Evolutionary conservation across 2,888 invertebrate species (phyloP).

Genomic region (Thymelicus acteon): DNA sequence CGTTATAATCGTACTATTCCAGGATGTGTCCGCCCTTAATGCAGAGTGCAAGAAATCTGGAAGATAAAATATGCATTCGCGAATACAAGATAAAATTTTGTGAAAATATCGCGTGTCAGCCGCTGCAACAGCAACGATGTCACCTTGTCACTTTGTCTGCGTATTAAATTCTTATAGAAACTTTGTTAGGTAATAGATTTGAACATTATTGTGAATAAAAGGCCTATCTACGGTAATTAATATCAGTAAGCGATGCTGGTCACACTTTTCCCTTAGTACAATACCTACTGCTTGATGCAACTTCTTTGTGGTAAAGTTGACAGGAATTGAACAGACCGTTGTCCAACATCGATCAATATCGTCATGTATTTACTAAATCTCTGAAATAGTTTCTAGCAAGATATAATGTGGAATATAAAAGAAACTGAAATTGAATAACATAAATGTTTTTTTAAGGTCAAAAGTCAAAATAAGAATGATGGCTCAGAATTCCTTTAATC

Average conservation of each 20-base stretch:
- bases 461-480: too few relatives aligned
- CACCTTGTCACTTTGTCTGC: conserved; percentile 29
- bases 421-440: too few relatives aligned
- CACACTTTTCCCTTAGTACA: too few relatives aligned
- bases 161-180: not conserved
- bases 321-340: not conserved
- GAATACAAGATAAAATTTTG: conserved; percentile 30
- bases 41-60: conserved; percentile 24
- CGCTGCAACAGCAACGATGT: conserved; percentile 22
- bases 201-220: not conserved
- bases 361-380: not conserved
- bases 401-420: too few relatives aligned
- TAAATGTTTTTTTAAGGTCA: too few relatives aligned
- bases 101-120: conserved; percentile 33
- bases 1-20: conserved; percentile 26
- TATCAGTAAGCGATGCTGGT: too few relatives aligned
- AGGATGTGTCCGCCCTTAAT: conserved; percentile 13
- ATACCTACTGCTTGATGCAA: too few relatives aligned
- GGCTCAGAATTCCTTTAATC: too few relatives aligned
- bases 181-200: not conserved
- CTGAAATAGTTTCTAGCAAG: conserved; percentile 21
- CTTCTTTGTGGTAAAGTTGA: too few relatives aligned
- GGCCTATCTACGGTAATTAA: too few relatives aligned
- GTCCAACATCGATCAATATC: too few relatives aligned
- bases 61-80: conserved; percentile 32